Conservation (phyloP, 2,797 vertebrate genomes). For the Oreonectes daqikongensis region DNA sequence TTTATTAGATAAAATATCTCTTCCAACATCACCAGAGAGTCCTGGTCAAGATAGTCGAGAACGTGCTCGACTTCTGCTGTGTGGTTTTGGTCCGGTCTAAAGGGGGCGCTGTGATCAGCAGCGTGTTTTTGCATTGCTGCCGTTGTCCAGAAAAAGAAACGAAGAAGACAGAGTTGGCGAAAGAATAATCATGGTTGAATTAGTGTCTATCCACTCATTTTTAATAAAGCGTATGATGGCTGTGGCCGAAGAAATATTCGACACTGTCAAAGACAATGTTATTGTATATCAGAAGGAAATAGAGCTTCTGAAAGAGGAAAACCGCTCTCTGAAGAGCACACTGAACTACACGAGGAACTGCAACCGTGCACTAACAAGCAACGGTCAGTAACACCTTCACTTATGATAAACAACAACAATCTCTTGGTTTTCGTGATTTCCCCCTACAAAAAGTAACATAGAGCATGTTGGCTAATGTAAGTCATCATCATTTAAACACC, state of each 20-base stretch:
- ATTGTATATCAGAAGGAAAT: conserved; percentile 48
- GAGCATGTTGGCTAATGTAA: too few relatives aligned
- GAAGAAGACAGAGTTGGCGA: neutral
- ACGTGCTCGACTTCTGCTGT: too few relatives aligned
- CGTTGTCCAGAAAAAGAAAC: neutral
- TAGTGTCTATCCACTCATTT: conserved; percentile 48
- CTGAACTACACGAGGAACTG: conserved; percentile 3
- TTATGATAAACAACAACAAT: neutral
- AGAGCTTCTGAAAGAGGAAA: conserved; percentile 48
- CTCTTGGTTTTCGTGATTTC: too few relatives aligned
- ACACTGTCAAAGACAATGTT: conserved; percentile 50
- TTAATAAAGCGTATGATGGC: conserved; percentile 47
- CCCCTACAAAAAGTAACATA: too few relatives aligned
- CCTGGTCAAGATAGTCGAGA: too few relatives aligned
- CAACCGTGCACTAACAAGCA: neutral
- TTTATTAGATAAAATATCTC: too few relatives aligned
- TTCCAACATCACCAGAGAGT: too few relatives aligned
- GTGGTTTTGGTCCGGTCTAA: neutral
- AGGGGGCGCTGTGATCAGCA: neutral
- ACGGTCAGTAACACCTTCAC: neutral
- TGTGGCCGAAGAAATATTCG: conserved; percentile 53
- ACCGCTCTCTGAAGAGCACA: conserved; percentile 39
- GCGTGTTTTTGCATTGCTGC: neutral
- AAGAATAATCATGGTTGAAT: conserved; percentile 18
- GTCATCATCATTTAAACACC: too few relatives aligned